A percentile compares a stretch with the other conserved stretches of the same genome.
Evolutionary conservation across 2,888 invertebrate species (phyloP).

Genomic region (Eupithecia dodoneata): DNA sequence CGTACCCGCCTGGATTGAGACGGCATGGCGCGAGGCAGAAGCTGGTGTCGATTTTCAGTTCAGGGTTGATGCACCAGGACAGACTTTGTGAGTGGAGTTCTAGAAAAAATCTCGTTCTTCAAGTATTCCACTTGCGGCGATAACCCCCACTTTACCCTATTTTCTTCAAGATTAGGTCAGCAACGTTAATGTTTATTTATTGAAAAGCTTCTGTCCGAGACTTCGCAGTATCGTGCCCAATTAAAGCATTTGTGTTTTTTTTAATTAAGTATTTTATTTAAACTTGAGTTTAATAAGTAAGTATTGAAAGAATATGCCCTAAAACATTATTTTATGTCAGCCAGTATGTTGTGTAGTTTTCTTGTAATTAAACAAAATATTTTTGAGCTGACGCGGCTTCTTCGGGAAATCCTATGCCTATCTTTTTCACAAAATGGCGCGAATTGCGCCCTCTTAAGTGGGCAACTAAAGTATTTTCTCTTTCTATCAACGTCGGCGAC

Average conservation of each 20-base stretch:
- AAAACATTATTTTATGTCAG: not conserved
- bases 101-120: not conserved
- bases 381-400: too few species aligned
- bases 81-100: not conserved
- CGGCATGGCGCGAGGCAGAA: too few species aligned
- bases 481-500: too few species aligned
- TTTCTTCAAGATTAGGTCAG: not conserved
- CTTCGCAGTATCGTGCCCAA: not conserved
- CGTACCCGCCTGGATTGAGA: too few species aligned
- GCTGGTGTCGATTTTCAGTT: too few species aligned
- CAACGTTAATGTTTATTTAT: not conserved
- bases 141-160: not conserved
- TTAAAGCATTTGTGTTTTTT: not conserved
- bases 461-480: too few species aligned
- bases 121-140: not conserved
- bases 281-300: not conserved
- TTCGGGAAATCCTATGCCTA: too few species aligned
- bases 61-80: too few species aligned
- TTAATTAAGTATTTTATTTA: not conserved
- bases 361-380: too few species aligned
- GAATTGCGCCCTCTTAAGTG: too few species aligned
- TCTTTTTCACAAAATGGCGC: too few species aligned
- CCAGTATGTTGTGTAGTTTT: too few species aligned
- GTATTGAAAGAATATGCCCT: not conserved
- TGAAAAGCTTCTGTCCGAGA: not conserved